A percentile compares a stretch with the other conserved stretches of the same genome.
Conservation (phyloP, 2,888 invertebrate species). For the Mesodorylaimus sp. region DNA sequence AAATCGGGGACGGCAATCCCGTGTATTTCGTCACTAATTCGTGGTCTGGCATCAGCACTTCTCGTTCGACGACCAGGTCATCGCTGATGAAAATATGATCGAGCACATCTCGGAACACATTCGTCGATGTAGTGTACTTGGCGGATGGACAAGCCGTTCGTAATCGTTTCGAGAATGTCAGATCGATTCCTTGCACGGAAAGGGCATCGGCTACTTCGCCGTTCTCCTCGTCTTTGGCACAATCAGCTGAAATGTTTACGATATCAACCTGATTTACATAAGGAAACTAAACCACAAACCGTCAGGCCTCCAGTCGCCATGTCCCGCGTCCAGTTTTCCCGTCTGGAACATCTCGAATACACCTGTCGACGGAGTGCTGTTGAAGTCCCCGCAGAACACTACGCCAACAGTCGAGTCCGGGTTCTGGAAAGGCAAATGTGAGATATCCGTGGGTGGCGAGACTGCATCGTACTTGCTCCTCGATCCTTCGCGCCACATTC, state of each 20-base stretch:
- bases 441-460: too few species aligned
- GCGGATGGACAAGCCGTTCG: constrained; percentile 65
- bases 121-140: constrained; percentile 62
- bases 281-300: too few species aligned
- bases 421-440: not conserved
- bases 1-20: constrained; percentile 68
- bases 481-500: not conserved
- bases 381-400: constrained; percentile 77
- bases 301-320: constrained; percentile 43
- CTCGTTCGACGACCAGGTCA: constrained; percentile 33
- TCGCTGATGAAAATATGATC: constrained; percentile 76
- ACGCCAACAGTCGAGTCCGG: constrained; percentile 39
- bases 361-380: constrained; percentile 63
- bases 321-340: constrained; percentile 43
- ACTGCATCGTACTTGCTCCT: not conserved
- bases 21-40: constrained; percentile 53
- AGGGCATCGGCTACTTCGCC: too few species aligned
- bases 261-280: too few species aligned
- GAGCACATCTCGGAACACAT: constrained; percentile 59
- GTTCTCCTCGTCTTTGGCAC: too few species aligned
- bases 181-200: too few species aligned
- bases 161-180: too few species aligned
- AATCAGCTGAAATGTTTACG: too few species aligned
- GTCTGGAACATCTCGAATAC: constrained; percentile 42
- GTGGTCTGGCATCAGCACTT: constrained; percentile 58